Conservation (phyloP, 1,140 invertebrate genomes). For the Acromyrmex echinatior region DNA sequence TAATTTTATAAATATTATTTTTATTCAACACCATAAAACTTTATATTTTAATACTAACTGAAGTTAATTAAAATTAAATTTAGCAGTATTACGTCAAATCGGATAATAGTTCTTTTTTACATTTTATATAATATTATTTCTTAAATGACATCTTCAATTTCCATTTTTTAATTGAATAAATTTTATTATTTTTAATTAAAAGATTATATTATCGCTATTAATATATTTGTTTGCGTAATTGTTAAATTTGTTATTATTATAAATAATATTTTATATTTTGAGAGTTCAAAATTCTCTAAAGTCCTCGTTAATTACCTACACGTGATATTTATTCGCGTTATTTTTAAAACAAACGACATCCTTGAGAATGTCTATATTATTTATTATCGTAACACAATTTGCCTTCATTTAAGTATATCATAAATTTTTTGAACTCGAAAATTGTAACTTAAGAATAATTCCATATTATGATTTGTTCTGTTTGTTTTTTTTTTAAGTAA, state of each 20-base stretch:
- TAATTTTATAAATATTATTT: neutral
- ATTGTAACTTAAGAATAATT: neutral
- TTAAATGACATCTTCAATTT: neutral
- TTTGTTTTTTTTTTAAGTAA: neutral
- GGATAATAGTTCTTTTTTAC: neutral
- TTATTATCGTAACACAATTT: slow-evolving; percentile 10
- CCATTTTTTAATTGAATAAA: neutral
- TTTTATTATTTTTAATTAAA: neutral
- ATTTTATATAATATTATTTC: neutral
- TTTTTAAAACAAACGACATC: slow-evolving; percentile 26
- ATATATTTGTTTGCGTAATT: neutral
- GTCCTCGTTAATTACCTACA: slow-evolving; percentile 12
- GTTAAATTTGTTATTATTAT: too few relatives aligned
- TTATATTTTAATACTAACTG: neutral
- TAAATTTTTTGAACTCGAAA: slow-evolving; percentile 7
- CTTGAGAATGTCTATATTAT: slow-evolving; percentile 5
- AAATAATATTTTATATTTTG: too few relatives aligned
- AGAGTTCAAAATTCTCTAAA: neutral
- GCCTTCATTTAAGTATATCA: neutral
- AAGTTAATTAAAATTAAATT: neutral
- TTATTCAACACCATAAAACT: neutral
- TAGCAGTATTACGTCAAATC: neutral
- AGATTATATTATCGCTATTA: neutral
- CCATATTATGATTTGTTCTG: neutral
- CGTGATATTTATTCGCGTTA: neutral